Base-by-base conservation (phyloP, 1,140 invertebrate species). In the Pteromalus puparum region DNA sequence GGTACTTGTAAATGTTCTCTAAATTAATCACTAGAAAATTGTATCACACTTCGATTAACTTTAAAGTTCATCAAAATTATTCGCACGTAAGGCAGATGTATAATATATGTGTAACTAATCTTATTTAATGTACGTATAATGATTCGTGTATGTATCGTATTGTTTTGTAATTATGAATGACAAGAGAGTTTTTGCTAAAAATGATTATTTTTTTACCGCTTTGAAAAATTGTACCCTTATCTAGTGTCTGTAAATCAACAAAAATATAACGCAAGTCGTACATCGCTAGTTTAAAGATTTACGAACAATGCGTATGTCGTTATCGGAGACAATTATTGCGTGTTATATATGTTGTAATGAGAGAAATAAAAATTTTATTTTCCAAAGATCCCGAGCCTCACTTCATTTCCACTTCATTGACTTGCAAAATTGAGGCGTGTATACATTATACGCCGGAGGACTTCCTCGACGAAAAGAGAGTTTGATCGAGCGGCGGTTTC, bases 361-460 rank as follows among this genome's bases (percentile, higher is more conserved):
- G 12, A 7, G 61, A 79, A 79, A 79, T 79, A 79, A 79, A 78
- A 77, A 68, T 24, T 42, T 42, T 76, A 34, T 65, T 67, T 79
- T 65, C 10, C 4, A 30, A 68, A 79, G 61, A 34, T 61, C 53
- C 53, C 6, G 7, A 18, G 15, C 48, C 18, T 53, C 18, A 7
- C 53, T 15, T 53, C 0, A 61, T 61, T 61, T 61, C 53, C 21
- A 61, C 21, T 61, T 61, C 18, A n/a, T 61, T 61, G 53, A 61
- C 53, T 61, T 61, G 18, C 53, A 61, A 61, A 61, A 15, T 2
- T 5, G 4, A 21, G 6, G 18, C 18, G 53, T n/a, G 15, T 61
- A 53, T 53, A 61, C 53, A n/a, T 61, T 21, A 34, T 34, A 18
- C 21, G 53, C 53, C 53, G 53, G 53, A n/a, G 53, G 53, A 61